A percentile compares a stretch with the other conserved stretches of the same genome.
Conservation (phyloP, 1,140 invertebrate species). For the Bombyx mori region DNA sequence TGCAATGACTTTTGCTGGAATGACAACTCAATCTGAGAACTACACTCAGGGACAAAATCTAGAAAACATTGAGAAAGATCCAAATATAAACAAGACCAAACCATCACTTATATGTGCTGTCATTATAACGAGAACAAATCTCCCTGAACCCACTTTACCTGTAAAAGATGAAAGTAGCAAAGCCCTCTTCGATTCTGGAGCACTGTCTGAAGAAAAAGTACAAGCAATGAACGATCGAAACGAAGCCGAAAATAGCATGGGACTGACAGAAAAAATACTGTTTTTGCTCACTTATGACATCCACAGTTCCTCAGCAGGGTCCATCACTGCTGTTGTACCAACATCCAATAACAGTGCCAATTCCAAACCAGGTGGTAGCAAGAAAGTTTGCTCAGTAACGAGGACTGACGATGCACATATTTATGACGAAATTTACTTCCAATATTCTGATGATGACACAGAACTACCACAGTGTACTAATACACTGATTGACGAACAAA, state of each 20-base stretch:
- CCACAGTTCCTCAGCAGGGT: slow-evolving; percentile 56
- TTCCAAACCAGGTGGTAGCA: slow-evolving; percentile 64
- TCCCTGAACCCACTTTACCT: slow-evolving; percentile 37
- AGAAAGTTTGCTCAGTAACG: slow-evolving; percentile 54
- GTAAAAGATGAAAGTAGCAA: slow-evolving; percentile 55
- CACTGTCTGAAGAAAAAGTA: slow-evolving; percentile 50
- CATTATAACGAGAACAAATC: slow-evolving; percentile 39
- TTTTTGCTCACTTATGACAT: slow-evolving; percentile 66
- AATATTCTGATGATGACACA: slow-evolving; percentile 66
- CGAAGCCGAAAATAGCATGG: slow-evolving; percentile 58
- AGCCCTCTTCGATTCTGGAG: slow-evolving; percentile 51
- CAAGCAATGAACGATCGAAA: slow-evolving; percentile 69
- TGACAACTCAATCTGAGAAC: slow-evolving; percentile 44
- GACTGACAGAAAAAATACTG: slow-evolving; percentile 52
- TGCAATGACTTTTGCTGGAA: slow-evolving; percentile 58
- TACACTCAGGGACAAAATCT: slow-evolving; percentile 42
- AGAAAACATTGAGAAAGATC: slow-evolving; percentile 46
- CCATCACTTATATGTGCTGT: slow-evolving; percentile 57
- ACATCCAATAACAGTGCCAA: slow-evolving; percentile 58
- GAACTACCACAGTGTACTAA: slow-evolving; percentile 62
- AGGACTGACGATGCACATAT: slow-evolving; percentile 56
- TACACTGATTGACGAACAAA: slow-evolving; percentile 58
- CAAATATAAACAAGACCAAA: slow-evolving; percentile 38
- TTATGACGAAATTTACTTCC: slow-evolving; percentile 66
- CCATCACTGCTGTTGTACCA: slow-evolving; percentile 56